phyloP scores from a whole-genome alignment of 2,113 vertebrate species.

The Piprites chloris region DNA sequence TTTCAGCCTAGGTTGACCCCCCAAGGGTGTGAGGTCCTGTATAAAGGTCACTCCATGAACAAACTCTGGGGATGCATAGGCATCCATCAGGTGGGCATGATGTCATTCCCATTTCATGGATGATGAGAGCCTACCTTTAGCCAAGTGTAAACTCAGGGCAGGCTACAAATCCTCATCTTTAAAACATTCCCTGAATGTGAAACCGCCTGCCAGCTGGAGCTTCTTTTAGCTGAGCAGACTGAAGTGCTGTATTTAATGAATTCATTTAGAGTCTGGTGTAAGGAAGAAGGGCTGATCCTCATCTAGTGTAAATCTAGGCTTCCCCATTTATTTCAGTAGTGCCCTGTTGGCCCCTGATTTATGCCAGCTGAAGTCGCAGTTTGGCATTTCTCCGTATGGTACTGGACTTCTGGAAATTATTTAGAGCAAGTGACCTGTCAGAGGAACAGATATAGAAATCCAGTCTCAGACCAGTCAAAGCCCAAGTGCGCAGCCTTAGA shows the following conservation, averaged over 20 bases:
- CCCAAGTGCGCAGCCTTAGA: neutral
- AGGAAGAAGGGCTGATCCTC: slow-evolving; percentile 12
- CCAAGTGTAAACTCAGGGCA: slow-evolving; percentile 4
- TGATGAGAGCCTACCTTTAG: neutral
- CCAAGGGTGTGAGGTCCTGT: neutral
- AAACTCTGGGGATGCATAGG: neutral
- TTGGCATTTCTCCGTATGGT: neutral
- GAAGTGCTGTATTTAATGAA: slow-evolving; percentile 50
- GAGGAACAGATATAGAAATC: neutral
- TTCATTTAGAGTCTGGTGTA: slow-evolving; percentile 37
- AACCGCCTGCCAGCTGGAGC: slow-evolving; percentile 51
- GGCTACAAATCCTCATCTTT: slow-evolving; percentile 51
- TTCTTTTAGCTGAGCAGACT: slow-evolving; percentile 41
- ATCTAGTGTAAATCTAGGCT: neutral
- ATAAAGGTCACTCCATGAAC: neutral
- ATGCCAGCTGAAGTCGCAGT: neutral
- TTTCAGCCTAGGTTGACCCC: neutral
- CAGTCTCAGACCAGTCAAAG: neutral
- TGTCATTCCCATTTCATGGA: neutral
- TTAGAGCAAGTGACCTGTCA: neutral
- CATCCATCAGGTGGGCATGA: neutral
- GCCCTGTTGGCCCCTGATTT: slow-evolving; percentile 21
- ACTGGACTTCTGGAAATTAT: neutral
- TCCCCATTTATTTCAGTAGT: neutral
- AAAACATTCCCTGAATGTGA: slow-evolving; percentile 41